Evolutionary conservation across 2,888 invertebrate species (phyloP), one percentile per base, ranked within the genome.

Genomic region (Tenthredo livida): DNA sequence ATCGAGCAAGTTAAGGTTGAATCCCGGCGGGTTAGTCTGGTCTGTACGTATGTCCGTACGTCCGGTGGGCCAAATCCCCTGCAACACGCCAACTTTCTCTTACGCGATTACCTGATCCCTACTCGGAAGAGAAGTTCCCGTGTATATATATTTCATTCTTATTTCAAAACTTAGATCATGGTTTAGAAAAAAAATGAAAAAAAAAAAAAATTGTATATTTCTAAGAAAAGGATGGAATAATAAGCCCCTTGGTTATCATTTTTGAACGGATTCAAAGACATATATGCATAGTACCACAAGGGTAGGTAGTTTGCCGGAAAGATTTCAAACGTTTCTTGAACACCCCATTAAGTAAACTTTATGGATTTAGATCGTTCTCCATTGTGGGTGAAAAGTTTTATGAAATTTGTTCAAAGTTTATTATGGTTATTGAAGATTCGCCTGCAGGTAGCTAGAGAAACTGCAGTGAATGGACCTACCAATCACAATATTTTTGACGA

Each of bases 401-500:
- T 83, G 47, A 67, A 43, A 83, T 67, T 83, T 40, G 3, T 29
- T 67, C 25, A 1, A 47, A 25, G 25, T 54, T 77, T 50, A 50
- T 10, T 50, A 50, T 10, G 15, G 40, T 80, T 61, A 37, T 61
- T 40, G 25, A 77, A 77, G 54, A 50, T 80, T 80, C 61, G 61
- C 80, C n/a, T n/a, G n/a, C 80, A 80, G 80, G 80, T 80, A 80
- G 80, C 80, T 21, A 25, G 15, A 47, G 47, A 47, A 12, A 3
- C 47, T 15, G 77, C 12, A 25, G 54, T 54, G 40, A 61, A 40
- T 61, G n/a, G 80, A 85, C 86, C 89, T 87, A 88, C 93, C 92
- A 93, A 93, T 93, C 93, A 92, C 93, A 93, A 93, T 92, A 93
- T 93, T 93, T 93, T 93, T 93, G 92, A 93, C 92, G 91, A 93